Percentiles rank a stretch among this genome's conserved stretches.
phyloP scores from a whole-genome alignment of 2,113 vertebrate genomes.

The Empidonax traillii region DNA sequence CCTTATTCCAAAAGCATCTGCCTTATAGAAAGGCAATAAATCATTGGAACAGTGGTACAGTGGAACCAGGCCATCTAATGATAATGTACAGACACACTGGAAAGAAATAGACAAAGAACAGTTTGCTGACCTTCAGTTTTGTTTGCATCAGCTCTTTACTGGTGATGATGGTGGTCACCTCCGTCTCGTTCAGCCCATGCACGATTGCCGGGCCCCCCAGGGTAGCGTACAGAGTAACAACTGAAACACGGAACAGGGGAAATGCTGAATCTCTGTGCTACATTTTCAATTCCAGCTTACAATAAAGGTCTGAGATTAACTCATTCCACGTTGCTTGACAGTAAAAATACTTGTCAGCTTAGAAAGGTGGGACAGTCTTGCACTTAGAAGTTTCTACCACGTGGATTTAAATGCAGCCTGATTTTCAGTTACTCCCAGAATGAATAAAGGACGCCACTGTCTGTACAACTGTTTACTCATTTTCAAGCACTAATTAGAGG shows the following conservation, averaged over 20 bases:
- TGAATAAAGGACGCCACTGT: neutral
- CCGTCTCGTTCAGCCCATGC: slow-evolving; percentile 89
- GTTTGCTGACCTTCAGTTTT: slow-evolving; percentile 84
- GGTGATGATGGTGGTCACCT: slow-evolving; percentile 93
- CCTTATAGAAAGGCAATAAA: neutral
- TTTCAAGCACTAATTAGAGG: neutral
- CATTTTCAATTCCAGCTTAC: neutral
- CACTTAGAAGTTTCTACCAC: neutral
- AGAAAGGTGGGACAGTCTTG: neutral
- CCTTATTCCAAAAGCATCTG: neutral
- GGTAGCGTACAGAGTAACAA: slow-evolving; percentile 93
- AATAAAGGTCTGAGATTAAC: neutral
- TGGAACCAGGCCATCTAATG: neutral
- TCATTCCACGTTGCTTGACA: neutral
- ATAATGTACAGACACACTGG: neutral
- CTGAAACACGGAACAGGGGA: slow-evolving; percentile 64
- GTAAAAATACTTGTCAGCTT: neutral
- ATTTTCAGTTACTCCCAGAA: neutral
- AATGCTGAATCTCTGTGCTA: neutral
- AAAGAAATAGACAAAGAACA: neutral
- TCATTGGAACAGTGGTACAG: neutral
- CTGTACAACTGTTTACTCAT: neutral
- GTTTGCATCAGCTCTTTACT: slow-evolving; percentile 91
- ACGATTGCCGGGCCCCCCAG: slow-evolving; percentile 91
- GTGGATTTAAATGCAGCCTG: neutral